Percentiles rank a stretch among this genome's conserved stretches.
Conservation (phyloP, 2,888 invertebrate species). For the Spicauda simplicius region DNA sequence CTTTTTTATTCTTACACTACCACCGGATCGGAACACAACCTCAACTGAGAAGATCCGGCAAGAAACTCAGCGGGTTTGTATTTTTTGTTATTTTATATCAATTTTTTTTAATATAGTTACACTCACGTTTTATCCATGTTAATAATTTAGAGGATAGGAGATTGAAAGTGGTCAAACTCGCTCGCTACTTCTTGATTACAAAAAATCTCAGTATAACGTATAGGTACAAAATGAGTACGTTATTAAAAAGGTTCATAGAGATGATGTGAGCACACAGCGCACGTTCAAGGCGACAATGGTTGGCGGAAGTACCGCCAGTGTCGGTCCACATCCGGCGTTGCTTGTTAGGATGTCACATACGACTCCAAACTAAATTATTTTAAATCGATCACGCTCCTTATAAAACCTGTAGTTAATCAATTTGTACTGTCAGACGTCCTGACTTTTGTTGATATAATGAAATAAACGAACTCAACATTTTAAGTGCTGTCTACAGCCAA, state of each 20-base stretch:
- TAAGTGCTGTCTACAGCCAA: not conserved
- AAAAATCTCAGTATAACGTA: not conserved
- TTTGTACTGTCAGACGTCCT: not conserved
- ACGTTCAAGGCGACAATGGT: constrained; percentile 57
- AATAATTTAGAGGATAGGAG: no score
- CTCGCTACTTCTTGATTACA: no score
- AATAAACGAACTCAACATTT: not conserved
- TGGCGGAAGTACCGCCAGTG: constrained; percentile 54
- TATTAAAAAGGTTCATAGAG: constrained; percentile 25
- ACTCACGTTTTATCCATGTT: no score
- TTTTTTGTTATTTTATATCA: no score
- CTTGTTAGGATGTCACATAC: constrained; percentile 10
- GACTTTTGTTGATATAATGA: not conserved
- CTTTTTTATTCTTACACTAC: no score
- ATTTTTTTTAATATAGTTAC: no score
- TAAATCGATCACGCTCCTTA: constrained; percentile 28
- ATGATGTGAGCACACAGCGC: constrained; percentile 41
- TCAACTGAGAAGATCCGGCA: no score
- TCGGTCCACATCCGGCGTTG: constrained; percentile 30
- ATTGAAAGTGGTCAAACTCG: no score
- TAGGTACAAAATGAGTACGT: not conserved
- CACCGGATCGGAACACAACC: no score
- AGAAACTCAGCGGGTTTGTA: no score
- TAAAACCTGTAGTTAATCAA: not conserved
- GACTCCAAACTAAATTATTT: constrained; percentile 35